Conservation (phyloP, 2,888 invertebrate species). For the Melanotus villosus region DNA sequence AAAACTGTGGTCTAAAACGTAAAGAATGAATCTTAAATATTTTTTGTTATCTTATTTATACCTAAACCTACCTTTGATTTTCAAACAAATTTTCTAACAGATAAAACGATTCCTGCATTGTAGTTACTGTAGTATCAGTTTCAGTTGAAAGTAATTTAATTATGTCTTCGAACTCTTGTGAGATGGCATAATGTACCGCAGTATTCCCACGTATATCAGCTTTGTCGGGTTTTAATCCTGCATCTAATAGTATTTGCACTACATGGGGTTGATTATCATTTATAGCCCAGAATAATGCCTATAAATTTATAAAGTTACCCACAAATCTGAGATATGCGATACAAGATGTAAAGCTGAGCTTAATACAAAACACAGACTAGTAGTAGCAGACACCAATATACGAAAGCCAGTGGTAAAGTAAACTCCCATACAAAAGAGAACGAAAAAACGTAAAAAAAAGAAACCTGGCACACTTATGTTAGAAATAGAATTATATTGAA, state of each 20-base stretch:
- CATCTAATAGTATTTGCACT: conserved; percentile 71
- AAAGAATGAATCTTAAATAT: background rate
- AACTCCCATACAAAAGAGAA: too few relatives aligned
- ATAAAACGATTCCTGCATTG: conserved; percentile 14
- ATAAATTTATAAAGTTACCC: conserved; percentile 46
- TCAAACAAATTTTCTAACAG: conserved; percentile 51
- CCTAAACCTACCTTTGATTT: conserved; percentile 49
- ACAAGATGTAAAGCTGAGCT: too few relatives aligned
- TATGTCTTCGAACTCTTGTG: conserved; percentile 70
- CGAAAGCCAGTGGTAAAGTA: too few relatives aligned
- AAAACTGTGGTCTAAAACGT: conserved; percentile 69
- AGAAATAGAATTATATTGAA: too few relatives aligned
- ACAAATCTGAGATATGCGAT: too few relatives aligned
- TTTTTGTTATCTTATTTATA: background rate
- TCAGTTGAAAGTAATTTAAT: conserved; percentile 67
- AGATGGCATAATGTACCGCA: conserved; percentile 71
- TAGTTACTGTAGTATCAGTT: conserved; percentile 43
- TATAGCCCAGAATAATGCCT: conserved; percentile 78
- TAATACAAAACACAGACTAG: background rate
- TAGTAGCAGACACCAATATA: too few relatives aligned
- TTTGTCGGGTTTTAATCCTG: conserved; percentile 70
- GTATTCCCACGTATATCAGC: conserved; percentile 71
- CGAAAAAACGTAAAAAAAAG: too few relatives aligned
- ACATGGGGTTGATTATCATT: conserved; percentile 72
- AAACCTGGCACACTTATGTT: too few relatives aligned